Base-by-base conservation (phyloP, 1,140 invertebrate species). In the Euura saliciscinereae region DNA sequence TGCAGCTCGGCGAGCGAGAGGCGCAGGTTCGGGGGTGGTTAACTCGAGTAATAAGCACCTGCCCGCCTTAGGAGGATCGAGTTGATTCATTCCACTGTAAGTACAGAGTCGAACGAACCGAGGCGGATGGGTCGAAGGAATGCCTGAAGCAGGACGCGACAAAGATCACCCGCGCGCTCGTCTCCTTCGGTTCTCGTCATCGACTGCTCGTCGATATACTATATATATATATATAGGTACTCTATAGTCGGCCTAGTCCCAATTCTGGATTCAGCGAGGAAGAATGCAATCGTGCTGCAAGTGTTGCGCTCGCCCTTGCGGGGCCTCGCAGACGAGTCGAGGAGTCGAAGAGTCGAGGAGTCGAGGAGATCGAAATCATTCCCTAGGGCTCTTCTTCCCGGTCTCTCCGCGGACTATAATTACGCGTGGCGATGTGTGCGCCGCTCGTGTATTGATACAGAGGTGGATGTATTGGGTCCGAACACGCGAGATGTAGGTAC, bases 71-170 rank as follows among this genome's bases (percentile, higher is more conserved):
- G 81, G 83, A 85, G 77, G 51, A 4, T 11, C 8, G 79, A 84
- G 83, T 87, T 87, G 86, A 87, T 87, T 87, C 86, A 87, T 87
- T 87, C 86, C 84, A 79, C 81, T 83, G 82, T 87, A 87, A 87
- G 86, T 87, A 87, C 85, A 87, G 86, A 86, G 82, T 80, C 77
- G 84, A 78, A 71, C 74, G 71, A 64, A 77, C 76, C 76, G 75
- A 76, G 72, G 10, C 13, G 51, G 51, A 8, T 59, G 8, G 13
- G 51, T n/a, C 13, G 51, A 8, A 6, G 51, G 51, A 59, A 59
- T 59, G 51, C 51, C 51, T 8, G 51, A n/a, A 5, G 28, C 28
- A 28, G 28, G 28, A 28, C 28, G 28, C 28, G 28, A 28, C 28
- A 28, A 28, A 28, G 28, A 28, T 28, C 28, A 28, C 1, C 28